These are phyloP conservation scores for Acleris sparsana DNA, from an alignment of 2,888 invertebrate genomes.

Conservation along the genomic window DNA sequence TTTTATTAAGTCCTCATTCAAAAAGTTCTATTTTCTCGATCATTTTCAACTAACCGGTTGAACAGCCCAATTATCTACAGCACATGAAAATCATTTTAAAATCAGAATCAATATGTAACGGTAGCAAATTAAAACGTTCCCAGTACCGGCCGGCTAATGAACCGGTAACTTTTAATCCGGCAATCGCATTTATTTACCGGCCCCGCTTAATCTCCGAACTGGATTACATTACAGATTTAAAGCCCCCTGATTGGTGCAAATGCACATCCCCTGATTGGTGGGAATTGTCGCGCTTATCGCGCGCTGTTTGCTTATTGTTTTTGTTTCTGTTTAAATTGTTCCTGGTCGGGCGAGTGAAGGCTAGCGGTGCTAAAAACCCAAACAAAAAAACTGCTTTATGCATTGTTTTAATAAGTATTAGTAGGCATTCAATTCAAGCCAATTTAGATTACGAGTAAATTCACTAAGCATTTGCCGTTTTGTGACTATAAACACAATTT, in stretches of 20 bases:
- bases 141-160: slow-evolving; percentile 26
- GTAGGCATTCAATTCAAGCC: too few relatives aligned
- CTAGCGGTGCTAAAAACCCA: too few relatives aligned
- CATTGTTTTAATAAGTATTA: too few relatives aligned
- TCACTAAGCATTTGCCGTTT: too few relatives aligned
- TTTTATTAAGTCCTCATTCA: too few relatives aligned
- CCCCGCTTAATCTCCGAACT: slow-evolving; percentile 47
- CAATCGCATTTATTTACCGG: slow-evolving; percentile 33
- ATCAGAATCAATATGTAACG: slow-evolving; percentile 23
- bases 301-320: slow-evolving; percentile 35
- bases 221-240: slow-evolving; percentile 54
- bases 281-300: slow-evolving; percentile 43
- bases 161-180: slow-evolving; percentile 34
- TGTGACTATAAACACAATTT: too few relatives aligned
- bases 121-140: slow-evolving; percentile 32
- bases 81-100: slow-evolving; percentile 23
- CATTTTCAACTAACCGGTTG: too few relatives aligned
- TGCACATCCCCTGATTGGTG: slow-evolving; percentile 40
- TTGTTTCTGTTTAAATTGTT: slow-evolving; percentile 5
- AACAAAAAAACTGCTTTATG: too few relatives aligned
- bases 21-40: too few relatives aligned
- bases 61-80: neutral
- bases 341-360: neutral
- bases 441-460: too few relatives aligned
- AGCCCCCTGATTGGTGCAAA: slow-evolving; percentile 39